These are phyloP conservation scores for Atethmia centrago DNA, from an alignment of 2,888 invertebrate species.

Conservation along the genomic window DNA sequence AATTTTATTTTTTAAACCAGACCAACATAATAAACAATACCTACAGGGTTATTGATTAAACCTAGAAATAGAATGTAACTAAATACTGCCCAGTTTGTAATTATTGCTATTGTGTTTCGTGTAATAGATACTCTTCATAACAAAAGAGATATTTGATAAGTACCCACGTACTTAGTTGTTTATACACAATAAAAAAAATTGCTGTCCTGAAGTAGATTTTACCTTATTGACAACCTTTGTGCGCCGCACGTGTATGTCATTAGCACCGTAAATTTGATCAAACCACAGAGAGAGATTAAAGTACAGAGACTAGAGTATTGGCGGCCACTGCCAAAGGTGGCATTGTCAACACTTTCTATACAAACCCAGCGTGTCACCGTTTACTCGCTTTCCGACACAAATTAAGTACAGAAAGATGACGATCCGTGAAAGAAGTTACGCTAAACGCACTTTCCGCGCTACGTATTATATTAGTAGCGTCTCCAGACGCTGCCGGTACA, in stretches of 20 bases:
- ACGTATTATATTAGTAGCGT: not conserved
- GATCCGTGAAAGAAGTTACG: not conserved
- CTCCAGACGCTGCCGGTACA: not conserved
- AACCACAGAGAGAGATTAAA: no score
- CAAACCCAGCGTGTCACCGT: not conserved
- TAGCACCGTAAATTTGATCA: not conserved
- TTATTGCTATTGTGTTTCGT: constrained; percentile 4
- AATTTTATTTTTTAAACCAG: not conserved
- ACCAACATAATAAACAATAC: not conserved
- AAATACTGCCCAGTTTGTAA: not conserved
- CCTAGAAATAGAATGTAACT: not conserved
- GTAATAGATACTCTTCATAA: not conserved
- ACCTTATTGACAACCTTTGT: not conserved
- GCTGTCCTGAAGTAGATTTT: not conserved
- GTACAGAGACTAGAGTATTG: no score
- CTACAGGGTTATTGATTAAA: not conserved
- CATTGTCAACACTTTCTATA: not conserved
- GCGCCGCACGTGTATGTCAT: not conserved
- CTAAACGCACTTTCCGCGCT: not conserved
- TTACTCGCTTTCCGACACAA: not conserved
- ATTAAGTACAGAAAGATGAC: not conserved
- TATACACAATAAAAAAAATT: no score
- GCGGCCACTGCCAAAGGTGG: not conserved
- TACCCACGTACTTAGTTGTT: no score
- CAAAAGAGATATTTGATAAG: constrained; percentile 14